A percentile compares a stretch with the other conserved stretches of the same genome.
phyloP scores from a whole-genome alignment of 2,113 vertebrate species.

The Dipodomys merriami region DNA sequence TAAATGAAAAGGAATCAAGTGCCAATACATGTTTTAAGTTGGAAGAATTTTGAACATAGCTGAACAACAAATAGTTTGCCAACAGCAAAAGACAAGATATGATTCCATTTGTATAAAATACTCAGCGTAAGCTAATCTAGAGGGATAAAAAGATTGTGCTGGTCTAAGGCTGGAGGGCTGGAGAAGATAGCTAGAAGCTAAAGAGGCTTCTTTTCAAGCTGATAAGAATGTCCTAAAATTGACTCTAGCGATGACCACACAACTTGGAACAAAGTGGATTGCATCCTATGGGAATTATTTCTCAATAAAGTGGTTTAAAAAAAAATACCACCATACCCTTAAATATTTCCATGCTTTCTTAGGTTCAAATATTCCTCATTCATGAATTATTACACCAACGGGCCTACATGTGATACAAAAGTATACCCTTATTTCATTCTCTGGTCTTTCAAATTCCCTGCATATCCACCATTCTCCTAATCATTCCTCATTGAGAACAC shows the following conservation, averaged over 20 bases:
- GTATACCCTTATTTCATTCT: neutral
- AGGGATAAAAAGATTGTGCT: neutral
- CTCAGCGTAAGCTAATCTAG: neutral
- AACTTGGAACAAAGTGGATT: neutral
- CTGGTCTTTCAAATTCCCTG: slow-evolving; percentile 34
- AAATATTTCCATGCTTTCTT: neutral
- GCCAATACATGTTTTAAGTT: neutral
- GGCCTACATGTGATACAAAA: neutral
- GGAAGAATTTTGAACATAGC: slow-evolving; percentile 12
- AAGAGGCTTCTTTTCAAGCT: neutral
- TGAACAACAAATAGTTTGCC: neutral
- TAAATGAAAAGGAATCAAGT: neutral
- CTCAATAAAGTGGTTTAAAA: neutral
- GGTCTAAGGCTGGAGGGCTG: neutral
- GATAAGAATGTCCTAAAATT: slow-evolving; percentile 12
- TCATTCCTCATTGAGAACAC: neutral
- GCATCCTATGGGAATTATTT: neutral
- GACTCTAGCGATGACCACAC: neutral
- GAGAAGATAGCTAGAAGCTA: neutral
- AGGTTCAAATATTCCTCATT: neutral
- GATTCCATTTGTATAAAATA: slow-evolving; percentile 35
- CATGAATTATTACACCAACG: neutral
- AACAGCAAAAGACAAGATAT: neutral
- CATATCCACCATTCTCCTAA: neutral
- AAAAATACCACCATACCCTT: neutral